Evolutionary conservation across 2,888 invertebrate genomes (phyloP).

Genomic region (Mesodorylaimus sp.): DNA sequence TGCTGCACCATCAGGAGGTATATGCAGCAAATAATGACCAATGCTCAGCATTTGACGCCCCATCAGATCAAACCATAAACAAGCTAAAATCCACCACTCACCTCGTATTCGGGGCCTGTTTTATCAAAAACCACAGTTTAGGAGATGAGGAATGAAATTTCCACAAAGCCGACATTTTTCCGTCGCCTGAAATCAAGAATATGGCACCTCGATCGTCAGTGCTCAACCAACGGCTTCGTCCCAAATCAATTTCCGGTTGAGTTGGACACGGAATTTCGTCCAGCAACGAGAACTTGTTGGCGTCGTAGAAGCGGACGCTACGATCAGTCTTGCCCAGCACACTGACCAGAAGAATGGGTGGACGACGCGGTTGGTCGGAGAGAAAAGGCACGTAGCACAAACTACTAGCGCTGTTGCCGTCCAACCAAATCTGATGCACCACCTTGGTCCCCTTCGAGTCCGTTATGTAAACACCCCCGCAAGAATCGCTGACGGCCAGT

Average conservation of each 20-base stretch:
- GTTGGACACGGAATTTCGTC: slow-evolving; percentile 3
- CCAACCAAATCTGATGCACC: background rate
- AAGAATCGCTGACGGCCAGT: slow-evolving; percentile 9
- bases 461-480: slow-evolving; percentile 8
- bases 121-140: background rate
- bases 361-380: too few relatives aligned
- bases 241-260: slow-evolving; percentile 1
- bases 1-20: background rate
- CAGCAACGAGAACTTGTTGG: background rate
- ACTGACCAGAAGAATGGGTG: too few relatives aligned
- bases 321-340: background rate
- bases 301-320: background rate
- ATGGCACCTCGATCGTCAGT: background rate
- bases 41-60: too few relatives aligned
- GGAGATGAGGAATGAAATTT: background rate
- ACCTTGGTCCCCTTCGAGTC: slow-evolving; percentile 2
- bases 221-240: slow-evolving; percentile 5
- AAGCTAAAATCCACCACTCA: too few relatives aligned
- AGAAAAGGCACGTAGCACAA: background rate
- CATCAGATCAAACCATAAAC: too few relatives aligned
- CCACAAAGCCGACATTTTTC: slow-evolving; percentile 7
- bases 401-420: slow-evolving; percentile 6
- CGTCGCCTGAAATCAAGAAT: slow-evolving; percentile 6
- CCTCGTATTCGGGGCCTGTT: background rate
- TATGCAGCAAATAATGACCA: background rate